Evolutionary conservation across 2,888 invertebrate genomes (phyloP), one percentile per base, ranked within the genome.

Genomic region (Dolichomitus sp.): DNA sequence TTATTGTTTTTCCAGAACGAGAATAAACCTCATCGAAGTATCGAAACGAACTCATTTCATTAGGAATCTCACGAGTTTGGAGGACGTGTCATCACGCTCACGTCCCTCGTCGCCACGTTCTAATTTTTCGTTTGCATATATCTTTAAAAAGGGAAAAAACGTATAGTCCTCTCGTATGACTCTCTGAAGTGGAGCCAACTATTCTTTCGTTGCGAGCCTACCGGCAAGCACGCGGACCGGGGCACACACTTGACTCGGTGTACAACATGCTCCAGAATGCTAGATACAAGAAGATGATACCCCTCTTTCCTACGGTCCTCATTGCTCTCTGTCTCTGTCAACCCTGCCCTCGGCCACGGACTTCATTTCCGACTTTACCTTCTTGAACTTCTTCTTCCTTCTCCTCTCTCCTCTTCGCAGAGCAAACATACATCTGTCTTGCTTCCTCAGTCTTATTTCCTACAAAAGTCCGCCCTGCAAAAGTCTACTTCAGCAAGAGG

Each of bases 181-280:
- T 74, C 90, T 90, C 76, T 90, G 78, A 87, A 92, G 91, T 89
- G 89, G 83, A 85, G 88, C 90, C 91, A 91, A 92, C 92, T 92
- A 92, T 92, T 82, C 90, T 92, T 90, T 87, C 88, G 70, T 61
- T 19, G 61, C 89, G 87, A 91, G 91, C 87, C 89, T 88, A 88
- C 89, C 86, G 89, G 90, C 90, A 50, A 74, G 79, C 57, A 79
- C 48, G 80, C 57, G 59, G 57, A 59, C 48, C 54, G 90, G 85
- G 88, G 88, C 89, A 91, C 90, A 86, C 85, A 91, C 92, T 92
- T 86, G 86, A 89, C 85, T 73, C 76, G 74, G 52, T 76, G 81
- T 68, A 86, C 88, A 86, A 86, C 87, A 87, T 90, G 92, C 91
- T 93, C 91, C 88, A 92, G 92, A 93, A 92, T 93, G 93, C 91